Conservation (phyloP, 1,140 invertebrate genomes). For the Ctenoplectra terminalis region DNA sequence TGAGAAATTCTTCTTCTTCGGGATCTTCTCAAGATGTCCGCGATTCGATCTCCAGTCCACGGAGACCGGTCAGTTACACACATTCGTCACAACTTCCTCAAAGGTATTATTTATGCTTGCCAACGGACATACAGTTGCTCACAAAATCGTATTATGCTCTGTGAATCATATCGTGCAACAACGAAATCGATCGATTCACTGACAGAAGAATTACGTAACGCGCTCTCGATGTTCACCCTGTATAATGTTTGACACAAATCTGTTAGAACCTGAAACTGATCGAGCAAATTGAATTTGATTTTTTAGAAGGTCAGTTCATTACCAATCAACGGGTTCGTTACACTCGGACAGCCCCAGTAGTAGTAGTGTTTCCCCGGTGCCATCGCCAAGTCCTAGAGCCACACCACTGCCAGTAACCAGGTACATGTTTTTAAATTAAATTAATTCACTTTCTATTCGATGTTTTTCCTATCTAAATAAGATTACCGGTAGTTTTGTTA, state of each 20-base stretch:
- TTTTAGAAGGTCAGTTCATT: constrained; percentile 88
- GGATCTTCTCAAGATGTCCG: constrained; percentile 77
- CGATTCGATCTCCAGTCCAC: constrained; percentile 74
- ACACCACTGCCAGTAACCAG: constrained; percentile 85
- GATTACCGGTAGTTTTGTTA: background rate
- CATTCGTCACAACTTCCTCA: constrained; percentile 80
- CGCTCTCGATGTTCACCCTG: too few relatives aligned
- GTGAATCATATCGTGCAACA: too few relatives aligned
- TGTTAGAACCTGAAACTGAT: background rate
- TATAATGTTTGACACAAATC: background rate
- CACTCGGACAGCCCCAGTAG: constrained; percentile 93
- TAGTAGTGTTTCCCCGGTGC: constrained; percentile 91
- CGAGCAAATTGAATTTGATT: constrained; percentile 41
- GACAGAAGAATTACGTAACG: too few relatives aligned
- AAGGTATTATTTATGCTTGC: constrained; percentile 65
- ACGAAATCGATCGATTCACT: too few relatives aligned
- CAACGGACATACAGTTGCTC: too few relatives aligned
- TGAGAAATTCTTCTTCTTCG: constrained; percentile 73
- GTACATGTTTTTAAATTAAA: constrained; percentile 59
- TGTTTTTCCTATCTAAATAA: background rate
- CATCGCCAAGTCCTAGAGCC: constrained; percentile 91
- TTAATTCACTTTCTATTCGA: constrained; percentile 3
- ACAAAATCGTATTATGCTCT: too few relatives aligned
- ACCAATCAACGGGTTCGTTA: constrained; percentile 92
- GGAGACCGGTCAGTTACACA: constrained; percentile 76